These are phyloP conservation scores for Phenacoccus solenopsis DNA, from an alignment of 1,140 invertebrate species.

Conservation along the genomic window DNA sequence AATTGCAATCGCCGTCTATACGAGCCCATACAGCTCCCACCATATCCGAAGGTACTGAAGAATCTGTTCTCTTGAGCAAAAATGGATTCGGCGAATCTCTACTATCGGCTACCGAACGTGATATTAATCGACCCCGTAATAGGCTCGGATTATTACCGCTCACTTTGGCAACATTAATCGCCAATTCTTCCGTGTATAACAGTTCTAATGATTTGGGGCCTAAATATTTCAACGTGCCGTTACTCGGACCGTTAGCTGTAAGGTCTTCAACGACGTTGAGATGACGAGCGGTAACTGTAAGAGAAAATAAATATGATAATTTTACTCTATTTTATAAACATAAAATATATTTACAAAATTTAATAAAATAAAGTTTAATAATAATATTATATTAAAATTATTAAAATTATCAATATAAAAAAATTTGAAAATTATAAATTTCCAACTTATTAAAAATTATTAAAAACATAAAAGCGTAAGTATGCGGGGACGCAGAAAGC, in stretches of 20 bases:
- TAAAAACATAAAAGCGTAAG: too few relatives aligned
- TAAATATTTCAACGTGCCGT: constrained; percentile 50
- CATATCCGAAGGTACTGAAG: constrained; percentile 35
- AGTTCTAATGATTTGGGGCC: constrained; percentile 59
- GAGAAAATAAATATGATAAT: too few relatives aligned
- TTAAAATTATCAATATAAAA: too few relatives aligned
- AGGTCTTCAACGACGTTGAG: constrained; percentile 53
- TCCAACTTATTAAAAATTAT: too few relatives aligned
- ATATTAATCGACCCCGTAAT: constrained; percentile 49
- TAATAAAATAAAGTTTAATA: too few relatives aligned
- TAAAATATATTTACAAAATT: too few relatives aligned
- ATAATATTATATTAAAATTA: too few relatives aligned
- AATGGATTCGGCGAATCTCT: constrained; percentile 51
- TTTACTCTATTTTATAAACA: too few relatives aligned
- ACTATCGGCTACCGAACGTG: constrained; percentile 58
- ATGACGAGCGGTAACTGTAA: constrained; percentile 5
- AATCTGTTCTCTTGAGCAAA: constrained; percentile 40
- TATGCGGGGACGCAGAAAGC: too few relatives aligned
- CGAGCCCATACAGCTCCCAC: constrained; percentile 69
- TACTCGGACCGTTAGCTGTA: constrained; percentile 45
- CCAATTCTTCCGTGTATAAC: constrained; percentile 62
- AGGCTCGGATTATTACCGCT: constrained; percentile 39
- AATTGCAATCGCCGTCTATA: constrained; percentile 63
- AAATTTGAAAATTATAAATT: too few relatives aligned
- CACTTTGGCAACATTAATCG: constrained; percentile 48